These are phyloP conservation scores for Pseudotriccus pelzelni DNA, from an alignment of 2,797 vertebrate species.

Conservation along the genomic window DNA sequence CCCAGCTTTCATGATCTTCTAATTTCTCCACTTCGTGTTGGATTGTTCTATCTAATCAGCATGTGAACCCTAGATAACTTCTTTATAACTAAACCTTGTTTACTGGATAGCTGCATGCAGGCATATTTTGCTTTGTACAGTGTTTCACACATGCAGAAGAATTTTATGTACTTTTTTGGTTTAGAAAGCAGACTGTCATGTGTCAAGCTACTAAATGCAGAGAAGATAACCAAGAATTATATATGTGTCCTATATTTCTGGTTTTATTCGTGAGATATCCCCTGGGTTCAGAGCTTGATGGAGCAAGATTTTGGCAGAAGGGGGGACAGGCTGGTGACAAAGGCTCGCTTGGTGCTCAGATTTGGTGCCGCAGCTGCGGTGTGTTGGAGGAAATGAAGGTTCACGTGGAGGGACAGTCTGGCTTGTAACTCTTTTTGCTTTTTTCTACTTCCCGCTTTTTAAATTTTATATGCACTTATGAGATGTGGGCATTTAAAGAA, in stretches of 20 bases:
- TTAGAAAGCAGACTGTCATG: not conserved
- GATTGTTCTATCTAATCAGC: not conserved
- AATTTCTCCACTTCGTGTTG: not conserved
- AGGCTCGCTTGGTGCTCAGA: not conserved
- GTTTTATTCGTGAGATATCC: not conserved
- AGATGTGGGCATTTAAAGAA: not conserved
- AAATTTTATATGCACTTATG: not conserved
- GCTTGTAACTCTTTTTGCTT: not conserved
- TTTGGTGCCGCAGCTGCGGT: accelerated
- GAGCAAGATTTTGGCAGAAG: not conserved
- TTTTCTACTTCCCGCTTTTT: not conserved
- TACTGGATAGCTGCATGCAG: not conserved
- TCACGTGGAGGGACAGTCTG: not conserved
- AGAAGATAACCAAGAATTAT: not conserved
- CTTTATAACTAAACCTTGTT: not conserved
- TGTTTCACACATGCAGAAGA: not conserved
- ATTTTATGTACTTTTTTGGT: not conserved
- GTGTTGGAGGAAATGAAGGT: not conserved
- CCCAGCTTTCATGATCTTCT: not conserved
- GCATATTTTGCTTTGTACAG: not conserved
- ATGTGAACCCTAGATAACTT: not conserved
- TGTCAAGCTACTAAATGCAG: not conserved
- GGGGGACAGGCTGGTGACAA: not conserved
- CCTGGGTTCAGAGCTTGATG: not conserved
- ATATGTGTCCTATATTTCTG: not conserved